phyloP scores from a whole-genome alignment of 2,797 vertebrate species.

The Microctenopoma steveboyesi region DNA sequence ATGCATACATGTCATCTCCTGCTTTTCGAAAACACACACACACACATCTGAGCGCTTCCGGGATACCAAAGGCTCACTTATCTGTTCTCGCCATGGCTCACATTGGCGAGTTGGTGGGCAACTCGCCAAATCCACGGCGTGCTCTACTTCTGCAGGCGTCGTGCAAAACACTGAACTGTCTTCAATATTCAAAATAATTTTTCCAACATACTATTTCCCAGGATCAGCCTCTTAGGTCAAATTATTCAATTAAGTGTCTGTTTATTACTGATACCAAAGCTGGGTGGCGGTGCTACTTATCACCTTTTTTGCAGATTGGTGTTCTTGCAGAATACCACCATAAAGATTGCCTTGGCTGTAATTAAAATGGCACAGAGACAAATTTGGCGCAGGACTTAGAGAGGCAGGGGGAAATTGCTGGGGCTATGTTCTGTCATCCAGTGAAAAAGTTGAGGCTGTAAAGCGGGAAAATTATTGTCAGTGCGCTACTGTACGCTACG shows the following conservation, averaged over 20 bases:
- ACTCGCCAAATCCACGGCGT: slow-evolving; percentile 77
- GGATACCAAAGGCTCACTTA: slow-evolving; percentile 83
- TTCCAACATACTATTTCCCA: slow-evolving; percentile 81
- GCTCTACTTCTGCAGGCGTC: slow-evolving; percentile 76
- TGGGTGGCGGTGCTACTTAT: slow-evolving; percentile 86
- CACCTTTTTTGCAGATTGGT: slow-evolving; percentile 90
- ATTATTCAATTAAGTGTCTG: slow-evolving; percentile 92
- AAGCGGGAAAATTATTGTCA: slow-evolving; percentile 49
- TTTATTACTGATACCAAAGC: slow-evolving; percentile 90
- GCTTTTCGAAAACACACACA: slow-evolving; percentile 29
- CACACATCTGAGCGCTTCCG: slow-evolving; percentile 72
- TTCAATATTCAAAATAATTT: slow-evolving; percentile 83
- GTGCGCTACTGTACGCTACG: slow-evolving; percentile 41
- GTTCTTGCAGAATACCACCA: slow-evolving; percentile 87
- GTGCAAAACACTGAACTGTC: slow-evolving; percentile 78
- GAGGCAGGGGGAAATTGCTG: slow-evolving; percentile 66
- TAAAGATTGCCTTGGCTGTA: slow-evolving; percentile 88
- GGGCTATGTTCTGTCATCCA: slow-evolving; percentile 74
- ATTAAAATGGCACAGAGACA: slow-evolving; percentile 91
- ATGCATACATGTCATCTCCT: slow-evolving; percentile 51
- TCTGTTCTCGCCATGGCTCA: slow-evolving; percentile 78
- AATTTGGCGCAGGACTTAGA: slow-evolving; percentile 84
- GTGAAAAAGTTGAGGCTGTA: slow-evolving; percentile 70
- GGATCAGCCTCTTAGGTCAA: slow-evolving; percentile 90
- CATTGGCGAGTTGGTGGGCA: slow-evolving; percentile 79